These are phyloP conservation scores for Prietella phreatophila DNA, from an alignment of 2,113 vertebrate species.

Conservation along the genomic window DNA sequence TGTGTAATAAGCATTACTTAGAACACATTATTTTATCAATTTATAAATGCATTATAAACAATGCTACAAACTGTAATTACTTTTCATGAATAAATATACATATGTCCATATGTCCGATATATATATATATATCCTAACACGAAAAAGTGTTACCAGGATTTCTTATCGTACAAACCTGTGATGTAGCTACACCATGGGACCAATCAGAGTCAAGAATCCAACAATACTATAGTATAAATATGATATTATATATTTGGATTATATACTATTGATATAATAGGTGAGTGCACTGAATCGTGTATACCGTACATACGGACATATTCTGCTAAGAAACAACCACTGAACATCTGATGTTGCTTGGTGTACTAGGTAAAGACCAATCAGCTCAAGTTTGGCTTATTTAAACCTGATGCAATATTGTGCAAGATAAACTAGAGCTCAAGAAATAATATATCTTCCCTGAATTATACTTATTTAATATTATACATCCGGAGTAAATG, in stretches of 20 bases:
- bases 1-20: neutral
- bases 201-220: neutral
- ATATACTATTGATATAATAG: neutral
- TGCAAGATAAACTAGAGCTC: slow-evolving; percentile 34
- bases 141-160: neutral
- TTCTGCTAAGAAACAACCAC: neutral
- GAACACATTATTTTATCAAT: neutral
- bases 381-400: slow-evolving; percentile 21
- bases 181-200: neutral
- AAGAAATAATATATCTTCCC: slow-evolving; percentile 30
- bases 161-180: neutral
- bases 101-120: too few species aligned
- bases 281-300: too few species aligned
- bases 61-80: neutral
- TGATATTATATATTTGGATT: neutral
- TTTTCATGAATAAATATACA: neutral
- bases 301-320: neutral
- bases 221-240: neutral
- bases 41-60: neutral
- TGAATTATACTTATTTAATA: neutral
- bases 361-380: neutral
- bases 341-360: neutral
- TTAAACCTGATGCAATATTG: slow-evolving; percentile 43
- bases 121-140: too few species aligned
- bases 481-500: neutral